phyloP scores from a whole-genome alignment of 2,888 invertebrate genomes.

The Hyposoter dolosus region DNA sequence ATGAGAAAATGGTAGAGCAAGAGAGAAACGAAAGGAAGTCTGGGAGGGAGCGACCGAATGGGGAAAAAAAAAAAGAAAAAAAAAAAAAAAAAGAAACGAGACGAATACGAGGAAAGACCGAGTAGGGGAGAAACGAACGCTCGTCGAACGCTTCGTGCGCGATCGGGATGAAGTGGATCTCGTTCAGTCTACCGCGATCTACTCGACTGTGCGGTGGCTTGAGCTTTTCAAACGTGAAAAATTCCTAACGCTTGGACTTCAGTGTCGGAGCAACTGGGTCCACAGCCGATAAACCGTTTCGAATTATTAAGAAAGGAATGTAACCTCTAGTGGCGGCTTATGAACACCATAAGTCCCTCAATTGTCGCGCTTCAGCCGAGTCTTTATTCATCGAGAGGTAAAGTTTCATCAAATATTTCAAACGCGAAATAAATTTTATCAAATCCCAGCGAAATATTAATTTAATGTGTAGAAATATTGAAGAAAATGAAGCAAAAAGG shows the following conservation, averaged over 20 bases:
- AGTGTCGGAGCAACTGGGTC: conserved; percentile 84
- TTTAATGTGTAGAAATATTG: neutral
- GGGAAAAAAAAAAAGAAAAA: neutral
- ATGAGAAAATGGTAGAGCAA: neutral
- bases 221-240: conserved; percentile 7
- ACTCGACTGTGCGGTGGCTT: conserved; percentile 55
- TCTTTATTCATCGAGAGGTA: conserved; percentile 64
- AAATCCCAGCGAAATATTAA: neutral
- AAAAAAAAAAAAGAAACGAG: neutral
- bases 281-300: conserved; percentile 72
- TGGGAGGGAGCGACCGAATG: conserved; percentile 16
- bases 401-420: neutral
- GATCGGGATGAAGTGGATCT: conserved; percentile 9
- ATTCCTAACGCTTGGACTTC: conserved; percentile 77
- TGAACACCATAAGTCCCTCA: conserved; percentile 65
- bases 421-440: too few species aligned
- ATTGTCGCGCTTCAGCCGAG: conserved; percentile 62
- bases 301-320: conserved; percentile 79
- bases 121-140: neutral
- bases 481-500: neutral
- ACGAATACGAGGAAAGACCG: neutral
- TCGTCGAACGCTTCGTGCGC: neutral
- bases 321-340: conserved; percentile 76
- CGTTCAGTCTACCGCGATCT: conserved; percentile 62
- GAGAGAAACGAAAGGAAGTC: neutral